Conservation (phyloP, 2,113 vertebrate genomes). For the Sciurus niger region DNA sequence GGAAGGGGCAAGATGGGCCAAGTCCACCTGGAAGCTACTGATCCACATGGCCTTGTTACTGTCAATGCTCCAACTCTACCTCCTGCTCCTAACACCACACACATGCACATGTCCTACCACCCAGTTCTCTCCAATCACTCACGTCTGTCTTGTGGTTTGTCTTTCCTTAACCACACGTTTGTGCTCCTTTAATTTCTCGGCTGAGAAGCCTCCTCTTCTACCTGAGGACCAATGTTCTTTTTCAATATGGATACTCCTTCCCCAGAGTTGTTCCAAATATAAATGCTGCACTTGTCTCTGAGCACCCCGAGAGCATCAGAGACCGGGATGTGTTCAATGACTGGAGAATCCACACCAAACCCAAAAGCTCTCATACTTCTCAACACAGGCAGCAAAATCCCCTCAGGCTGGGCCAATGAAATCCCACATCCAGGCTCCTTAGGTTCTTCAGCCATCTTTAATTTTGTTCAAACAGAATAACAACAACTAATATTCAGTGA, state of each 20-base stretch:
- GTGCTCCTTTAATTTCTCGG: background rate
- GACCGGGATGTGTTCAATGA: too few species aligned
- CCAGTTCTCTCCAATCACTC: background rate
- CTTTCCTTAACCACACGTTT: background rate
- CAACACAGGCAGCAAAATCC: background rate
- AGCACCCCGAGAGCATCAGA: background rate
- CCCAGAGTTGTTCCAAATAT: background rate
- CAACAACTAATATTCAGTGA: background rate
- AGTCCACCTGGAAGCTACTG: background rate
- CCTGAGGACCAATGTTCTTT: background rate
- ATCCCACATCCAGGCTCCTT: background rate
- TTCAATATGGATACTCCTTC: background rate
- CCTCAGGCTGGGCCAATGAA: background rate
- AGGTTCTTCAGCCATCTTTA: background rate
- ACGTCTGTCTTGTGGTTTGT: background rate
- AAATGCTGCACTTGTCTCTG: background rate
- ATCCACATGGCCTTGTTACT: rapidly evolving
- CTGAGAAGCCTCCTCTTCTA: background rate
- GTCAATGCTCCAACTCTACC: too few species aligned
- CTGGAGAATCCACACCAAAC: background rate
- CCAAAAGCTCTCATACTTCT: background rate
- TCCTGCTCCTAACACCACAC: background rate
- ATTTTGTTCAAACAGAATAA: background rate
- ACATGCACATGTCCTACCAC: background rate
- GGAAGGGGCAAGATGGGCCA: background rate